Percentiles rank a stretch among this genome's conserved stretches.
phyloP scores from a whole-genome alignment of 2,888 invertebrate species.

The Chymomyza amoena region DNA sequence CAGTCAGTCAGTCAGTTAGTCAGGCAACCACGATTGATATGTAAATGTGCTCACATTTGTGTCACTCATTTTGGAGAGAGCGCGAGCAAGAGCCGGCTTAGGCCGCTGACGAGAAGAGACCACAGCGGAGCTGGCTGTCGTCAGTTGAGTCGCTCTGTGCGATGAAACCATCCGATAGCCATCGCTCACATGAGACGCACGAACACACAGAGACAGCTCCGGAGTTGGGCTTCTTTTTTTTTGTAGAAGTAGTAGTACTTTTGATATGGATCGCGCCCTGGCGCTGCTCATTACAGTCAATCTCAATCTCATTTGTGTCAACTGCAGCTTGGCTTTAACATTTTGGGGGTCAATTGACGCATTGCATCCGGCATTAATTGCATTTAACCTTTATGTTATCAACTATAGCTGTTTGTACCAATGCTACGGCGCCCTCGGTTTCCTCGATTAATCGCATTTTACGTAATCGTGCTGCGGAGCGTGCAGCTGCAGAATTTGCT shows the following conservation, averaged over 20 bases:
- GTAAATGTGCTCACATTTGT: conserved; percentile 75
- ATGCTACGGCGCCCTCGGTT: conserved; percentile 96
- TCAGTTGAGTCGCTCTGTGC: conserved; percentile 29
- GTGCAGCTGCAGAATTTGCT: conserved; percentile 97
- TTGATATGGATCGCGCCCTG: conserved; percentile 53
- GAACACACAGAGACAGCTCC: conserved; percentile 53
- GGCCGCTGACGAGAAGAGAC: conserved; percentile 8
- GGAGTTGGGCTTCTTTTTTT: not conserved
- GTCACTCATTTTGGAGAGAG: conserved; percentile 56
- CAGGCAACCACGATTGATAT: conserved; percentile 66
- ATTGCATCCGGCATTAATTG: conserved; percentile 51
- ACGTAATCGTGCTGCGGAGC: conserved; percentile 95
- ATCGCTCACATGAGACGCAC: conserved; percentile 69
- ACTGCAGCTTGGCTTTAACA: conserved; percentile 47
- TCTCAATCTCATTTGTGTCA: conserved; percentile 65
- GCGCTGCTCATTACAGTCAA: conserved; percentile 69
- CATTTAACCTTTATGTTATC: conserved; percentile 76
- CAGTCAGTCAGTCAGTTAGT: not conserved
- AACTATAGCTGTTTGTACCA: conserved; percentile 93
- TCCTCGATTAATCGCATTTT: conserved; percentile 98
- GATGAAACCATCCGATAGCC: conserved; percentile 69
- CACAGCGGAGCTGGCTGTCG: conserved; percentile 3
- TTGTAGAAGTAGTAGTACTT: not conserved
- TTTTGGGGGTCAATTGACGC: conserved; percentile 34
- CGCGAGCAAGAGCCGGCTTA: not conserved